These are phyloP conservation scores for Schizotus pectinicornis DNA, from an alignment of 2,888 invertebrate species.

Conservation along the genomic window DNA sequence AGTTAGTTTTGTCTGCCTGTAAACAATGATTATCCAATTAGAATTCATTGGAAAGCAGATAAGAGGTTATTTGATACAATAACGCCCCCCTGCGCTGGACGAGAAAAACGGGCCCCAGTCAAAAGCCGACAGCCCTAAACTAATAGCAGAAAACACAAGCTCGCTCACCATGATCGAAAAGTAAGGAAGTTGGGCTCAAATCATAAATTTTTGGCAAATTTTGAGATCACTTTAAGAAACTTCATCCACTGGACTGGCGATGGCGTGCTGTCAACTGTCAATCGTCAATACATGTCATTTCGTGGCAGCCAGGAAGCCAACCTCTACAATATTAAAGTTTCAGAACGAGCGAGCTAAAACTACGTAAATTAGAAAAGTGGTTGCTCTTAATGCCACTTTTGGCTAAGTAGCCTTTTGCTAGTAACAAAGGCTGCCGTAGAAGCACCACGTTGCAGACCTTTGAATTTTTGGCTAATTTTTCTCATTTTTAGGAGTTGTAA, in stretches of 20 bases:
- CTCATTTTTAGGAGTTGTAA: no score
- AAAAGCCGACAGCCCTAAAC: background rate
- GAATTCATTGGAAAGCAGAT: constrained; percentile 14
- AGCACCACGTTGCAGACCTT: no score
- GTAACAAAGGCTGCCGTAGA: no score
- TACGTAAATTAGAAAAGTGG: no score
- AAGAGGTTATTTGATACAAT: constrained; percentile 29
- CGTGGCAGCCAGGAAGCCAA: constrained; percentile 12
- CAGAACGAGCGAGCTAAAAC: no score
- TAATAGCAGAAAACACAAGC: background rate
- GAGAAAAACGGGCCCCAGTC: background rate
- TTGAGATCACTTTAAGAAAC: constrained; percentile 3
- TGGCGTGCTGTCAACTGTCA: constrained; percentile 26
- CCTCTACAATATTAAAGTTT: background rate
- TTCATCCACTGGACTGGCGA: constrained; percentile 9
- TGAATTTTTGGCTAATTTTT: no score
- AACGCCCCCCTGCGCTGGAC: constrained; percentile 20
- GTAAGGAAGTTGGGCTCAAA: constrained; percentile 18
- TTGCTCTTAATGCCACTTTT: background rate
- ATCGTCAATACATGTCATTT: constrained; percentile 2
- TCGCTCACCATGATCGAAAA: constrained; percentile 14
- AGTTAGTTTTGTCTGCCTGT: constrained; percentile 50
- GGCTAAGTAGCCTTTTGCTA: constrained; percentile 13
- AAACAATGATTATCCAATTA: constrained; percentile 36
- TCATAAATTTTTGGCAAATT: constrained; percentile 20